Conservation (phyloP, 2,797 vertebrate genomes). For the Danionella dracula region DNA sequence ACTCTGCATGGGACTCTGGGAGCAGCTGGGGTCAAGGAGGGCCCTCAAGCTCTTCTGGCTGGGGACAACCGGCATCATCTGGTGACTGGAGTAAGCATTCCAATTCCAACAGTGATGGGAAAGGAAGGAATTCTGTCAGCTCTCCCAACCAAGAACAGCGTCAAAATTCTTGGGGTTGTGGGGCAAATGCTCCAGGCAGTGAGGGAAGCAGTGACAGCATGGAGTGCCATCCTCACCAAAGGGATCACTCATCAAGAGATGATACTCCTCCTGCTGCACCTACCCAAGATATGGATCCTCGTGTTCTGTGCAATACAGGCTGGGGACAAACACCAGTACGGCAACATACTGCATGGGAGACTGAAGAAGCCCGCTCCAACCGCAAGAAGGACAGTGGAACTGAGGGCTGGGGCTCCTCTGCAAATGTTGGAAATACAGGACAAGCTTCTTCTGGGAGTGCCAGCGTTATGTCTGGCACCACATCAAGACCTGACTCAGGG, state of each 20-base stretch:
- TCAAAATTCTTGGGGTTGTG: slow-evolving; percentile 71
- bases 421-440: slow-evolving; percentile 41
- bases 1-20: slow-evolving; percentile 80
- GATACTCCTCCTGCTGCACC: slow-evolving; percentile 81
- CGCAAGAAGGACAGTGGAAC: slow-evolving; percentile 85
- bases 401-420: slow-evolving; percentile 79
- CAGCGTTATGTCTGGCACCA: slow-evolving; percentile 60
- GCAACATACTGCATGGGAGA: slow-evolving; percentile 97
- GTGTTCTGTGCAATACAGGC: slow-evolving; percentile 95
- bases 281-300: slow-evolving; percentile 88
- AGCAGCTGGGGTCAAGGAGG: slow-evolving; percentile 79
- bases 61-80: slow-evolving; percentile 61
- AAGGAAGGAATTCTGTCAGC: slow-evolving; percentile 68
- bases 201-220: slow-evolving; percentile 80
- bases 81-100: slow-evolving; percentile 85
- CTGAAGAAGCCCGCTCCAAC: slow-evolving; percentile 72
- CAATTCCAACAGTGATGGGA: slow-evolving; percentile 68
- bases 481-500: slow-evolving; percentile 82
- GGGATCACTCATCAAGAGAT: slow-evolving; percentile 72
- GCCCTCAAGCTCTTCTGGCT: slow-evolving; percentile 63
- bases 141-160: slow-evolving; percentile 73
- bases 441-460: slow-evolving; percentile 63
- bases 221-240: slow-evolving; percentile 66
- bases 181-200: slow-evolving; percentile 80
- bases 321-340: slow-evolving; percentile 98